Evolutionary conservation across 2,888 invertebrate genomes (phyloP), one percentile per base, ranked within the genome.

Genomic region (Perithous albicinctus): DNA sequence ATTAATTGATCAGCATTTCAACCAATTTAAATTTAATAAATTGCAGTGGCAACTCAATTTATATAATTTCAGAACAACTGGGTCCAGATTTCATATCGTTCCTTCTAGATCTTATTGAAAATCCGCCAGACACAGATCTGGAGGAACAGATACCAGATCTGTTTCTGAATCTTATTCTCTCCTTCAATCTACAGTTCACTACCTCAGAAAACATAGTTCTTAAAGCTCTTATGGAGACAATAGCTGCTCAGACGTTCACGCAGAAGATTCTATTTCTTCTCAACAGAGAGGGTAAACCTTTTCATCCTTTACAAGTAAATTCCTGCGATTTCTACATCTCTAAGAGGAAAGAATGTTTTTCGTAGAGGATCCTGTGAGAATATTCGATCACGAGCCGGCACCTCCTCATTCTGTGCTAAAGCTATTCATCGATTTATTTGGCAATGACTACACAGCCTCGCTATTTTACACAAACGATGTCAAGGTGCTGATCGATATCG

Each of bases 381-480:
- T 98, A 91, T 96, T 98, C 91, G 97, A 97, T 87, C 97, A 98
- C 91, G 95, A 96, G 88, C 96, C 96, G 1, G 95, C 95, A 81
- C 96, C 96, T 0, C 95, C 96, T 69, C 97, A 98, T 93, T 96
- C 98, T 0, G 96, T 98, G 7, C 93, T 98, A 63, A 98, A 99
- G 93, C 94, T 99, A 87, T 96, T 97, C 86, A 96, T 96, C 56
- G 98, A 99, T 93, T 93, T 99, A 85, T 98, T 98, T 92, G 95
- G 95, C 83, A 95, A 95, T 86, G 94, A 95, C 85, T 94, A 95
- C 84, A 98, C 98, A 0, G 97, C 98, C 0, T 95, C 95, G 85
- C 94, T 98, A 84, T 97, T 99, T 93, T 99, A 99, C 93, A 98
- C 98, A 0, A 99, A 99, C 90, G 99, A 99, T 91, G 96, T 97